A percentile compares a stretch with the other conserved stretches of the same genome.
These are phyloP conservation scores for Urocolius indicus DNA, from an alignment of 2,113 vertebrate genomes.

Conservation along the genomic window DNA sequence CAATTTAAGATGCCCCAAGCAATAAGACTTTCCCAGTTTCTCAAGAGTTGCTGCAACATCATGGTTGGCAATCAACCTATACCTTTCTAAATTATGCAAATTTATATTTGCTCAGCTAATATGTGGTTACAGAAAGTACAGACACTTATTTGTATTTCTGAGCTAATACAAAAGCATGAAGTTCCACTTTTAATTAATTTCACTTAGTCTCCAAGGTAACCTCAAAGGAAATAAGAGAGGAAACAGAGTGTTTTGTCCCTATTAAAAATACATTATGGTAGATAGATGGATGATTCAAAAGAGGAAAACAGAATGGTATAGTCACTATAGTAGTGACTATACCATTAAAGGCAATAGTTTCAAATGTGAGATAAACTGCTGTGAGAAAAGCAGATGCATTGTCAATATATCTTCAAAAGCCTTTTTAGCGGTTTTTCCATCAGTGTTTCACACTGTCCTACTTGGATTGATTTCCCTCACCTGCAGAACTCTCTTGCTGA, in stretches of 20 bases:
- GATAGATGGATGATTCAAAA: not conserved
- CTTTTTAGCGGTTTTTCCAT: not conserved
- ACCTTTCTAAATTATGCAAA: not conserved
- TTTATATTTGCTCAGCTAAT: not conserved
- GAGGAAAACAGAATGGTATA: not conserved
- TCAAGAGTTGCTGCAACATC: not conserved
- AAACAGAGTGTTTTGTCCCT: not conserved
- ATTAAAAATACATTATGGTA: not conserved
- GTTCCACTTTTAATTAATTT: slow-evolving; percentile 5
- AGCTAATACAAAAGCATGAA: not conserved
- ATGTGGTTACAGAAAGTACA: not conserved
- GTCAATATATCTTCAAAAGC: not conserved
- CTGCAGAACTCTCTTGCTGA: not conserved
- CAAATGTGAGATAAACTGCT: not conserved
- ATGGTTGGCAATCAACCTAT: not conserved
- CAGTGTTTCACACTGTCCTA: not conserved
- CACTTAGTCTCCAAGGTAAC: not conserved
- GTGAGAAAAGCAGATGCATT: not conserved
- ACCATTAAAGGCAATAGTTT: not conserved
- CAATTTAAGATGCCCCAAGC: not conserved
- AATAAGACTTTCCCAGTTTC: not conserved
- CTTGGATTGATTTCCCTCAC: not conserved
- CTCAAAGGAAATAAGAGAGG: not conserved
- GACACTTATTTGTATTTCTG: not conserved
- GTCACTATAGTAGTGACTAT: not conserved